Base-by-base conservation (phyloP, 1,140 invertebrate genomes). In the Branchinecta lindahli region DNA sequence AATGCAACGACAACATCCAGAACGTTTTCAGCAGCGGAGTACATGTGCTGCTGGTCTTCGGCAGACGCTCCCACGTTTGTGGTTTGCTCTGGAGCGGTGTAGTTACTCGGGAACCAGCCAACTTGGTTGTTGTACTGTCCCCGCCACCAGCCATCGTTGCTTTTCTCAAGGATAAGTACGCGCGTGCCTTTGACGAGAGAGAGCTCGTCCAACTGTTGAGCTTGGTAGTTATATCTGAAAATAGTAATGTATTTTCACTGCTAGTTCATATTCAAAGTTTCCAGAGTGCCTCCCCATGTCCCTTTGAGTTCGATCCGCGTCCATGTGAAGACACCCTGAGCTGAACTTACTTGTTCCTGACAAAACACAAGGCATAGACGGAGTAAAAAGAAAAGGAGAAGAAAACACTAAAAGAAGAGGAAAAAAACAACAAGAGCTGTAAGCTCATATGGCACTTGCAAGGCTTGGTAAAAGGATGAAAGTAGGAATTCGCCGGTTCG, bases 131-230 rank as follows among this genome's bases (percentile, higher is more conserved):
- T 87, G 79, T 86, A 91, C 81, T 93, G 90, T 45, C 96, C 96
- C 76, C 94, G 86, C 96, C 96, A 99, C 96, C 96, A 99, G 45
- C 96, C 97, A 84, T 99, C 97, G 73, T 94, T 96, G 74, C 93
- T 96, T 81, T 99, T 98, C 80, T 99, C 96, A 71, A 99, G 81
- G 73, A 99, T 98, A 70, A 93, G 83, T 70, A 99, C 93, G 74
- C 90, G 82, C 45, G 89, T 90, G 71, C 94, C 94, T 82, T 92
- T 92, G 52, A 89, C 88, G 66, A 99, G 82, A 2, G 93, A 89
- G 8, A 99, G 80, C 79, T 99, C 97, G 78, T 99, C 97, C 3
- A 91, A 84, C 80, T 98, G 93, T 81, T 97, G 92, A 45, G 95
- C 94, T 68, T 95, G 91, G 79, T 99, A 99, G 80, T 95, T 94